These are phyloP conservation scores for Myiothlypis chrysogaster DNA, from an alignment of 2,797 vertebrate species.

Conservation along the genomic window DNA sequence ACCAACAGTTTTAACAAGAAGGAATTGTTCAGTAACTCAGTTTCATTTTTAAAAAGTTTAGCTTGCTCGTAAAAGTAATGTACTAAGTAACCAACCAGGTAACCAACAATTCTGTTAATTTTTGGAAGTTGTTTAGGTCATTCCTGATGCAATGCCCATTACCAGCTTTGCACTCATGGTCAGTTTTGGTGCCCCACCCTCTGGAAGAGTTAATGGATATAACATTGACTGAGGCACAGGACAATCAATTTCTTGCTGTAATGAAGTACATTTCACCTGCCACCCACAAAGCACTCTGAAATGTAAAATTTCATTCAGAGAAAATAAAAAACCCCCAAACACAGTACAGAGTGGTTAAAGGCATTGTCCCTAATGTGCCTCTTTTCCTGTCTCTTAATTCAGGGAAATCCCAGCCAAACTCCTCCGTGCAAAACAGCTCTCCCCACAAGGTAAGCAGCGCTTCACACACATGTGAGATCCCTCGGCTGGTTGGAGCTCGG, in stretches of 20 bases:
- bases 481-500: neutral
- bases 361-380: fast-evolving
- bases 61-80: slow-evolving; percentile 39
- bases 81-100: slow-evolving; percentile 43
- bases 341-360: neutral
- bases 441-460: fast-evolving
- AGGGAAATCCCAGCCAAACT: neutral
- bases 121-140: slow-evolving; percentile 56
- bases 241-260: neutral
- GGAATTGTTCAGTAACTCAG: slow-evolving; percentile 7
- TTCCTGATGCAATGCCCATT: neutral
- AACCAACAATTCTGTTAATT: slow-evolving; percentile 37
- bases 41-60: neutral
- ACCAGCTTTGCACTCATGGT: neutral
- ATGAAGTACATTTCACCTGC: neutral
- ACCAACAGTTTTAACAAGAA: slow-evolving; percentile 49
- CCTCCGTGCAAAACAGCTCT: neutral
- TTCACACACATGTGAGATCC: neutral
- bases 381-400: neutral
- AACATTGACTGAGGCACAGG: neutral
- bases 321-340: neutral
- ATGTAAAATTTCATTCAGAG: fast-evolving
- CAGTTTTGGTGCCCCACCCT: neutral
- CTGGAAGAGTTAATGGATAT: neutral
- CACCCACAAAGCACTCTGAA: neutral